Conservation (phyloP, 2,797 vertebrate species). For the Xenentodon cancila region DNA sequence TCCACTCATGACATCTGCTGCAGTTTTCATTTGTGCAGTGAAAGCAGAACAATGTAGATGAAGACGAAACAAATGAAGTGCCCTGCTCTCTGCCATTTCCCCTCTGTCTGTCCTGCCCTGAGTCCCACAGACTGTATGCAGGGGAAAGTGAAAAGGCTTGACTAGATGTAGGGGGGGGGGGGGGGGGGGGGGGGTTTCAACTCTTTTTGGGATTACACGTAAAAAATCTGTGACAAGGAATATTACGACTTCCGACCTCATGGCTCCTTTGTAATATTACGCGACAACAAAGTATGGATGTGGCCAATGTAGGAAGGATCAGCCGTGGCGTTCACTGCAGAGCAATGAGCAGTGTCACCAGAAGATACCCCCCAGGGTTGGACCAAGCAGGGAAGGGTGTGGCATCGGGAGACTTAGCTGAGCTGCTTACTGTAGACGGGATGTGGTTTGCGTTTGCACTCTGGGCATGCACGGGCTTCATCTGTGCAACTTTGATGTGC, state of each 20-base stretch:
- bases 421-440: conserved; percentile 39
- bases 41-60: conserved; percentile 73
- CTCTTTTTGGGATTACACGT: conserved; percentile 38
- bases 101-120: conserved; percentile 23
- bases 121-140: conserved; percentile 33
- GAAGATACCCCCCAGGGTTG: conserved; percentile 12
- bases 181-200: conserved; percentile 13
- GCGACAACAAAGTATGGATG: conserved; percentile 40
- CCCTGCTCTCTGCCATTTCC: conserved; percentile 41
- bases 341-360: conserved; percentile 4
- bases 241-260: conserved; percentile 35
- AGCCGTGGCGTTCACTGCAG: conserved; percentile 25
- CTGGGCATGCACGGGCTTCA: conserved; percentile 45
- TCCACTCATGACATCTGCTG: conserved; percentile 79
- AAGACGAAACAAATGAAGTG: conserved; percentile 62
- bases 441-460: conserved; percentile 30
- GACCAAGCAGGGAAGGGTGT: conserved; percentile 7
- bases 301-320: conserved; percentile 30
- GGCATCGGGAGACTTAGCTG: conserved; percentile 37
- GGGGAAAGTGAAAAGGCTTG: neutral
- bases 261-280: conserved; percentile 17
- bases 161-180: neutral
- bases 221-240: conserved; percentile 48
- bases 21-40: conserved; percentile 64
- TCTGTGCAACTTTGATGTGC: conserved; percentile 57